phyloP scores from a whole-genome alignment of 2,797 vertebrate species.

The Diplodus sargus region DNA sequence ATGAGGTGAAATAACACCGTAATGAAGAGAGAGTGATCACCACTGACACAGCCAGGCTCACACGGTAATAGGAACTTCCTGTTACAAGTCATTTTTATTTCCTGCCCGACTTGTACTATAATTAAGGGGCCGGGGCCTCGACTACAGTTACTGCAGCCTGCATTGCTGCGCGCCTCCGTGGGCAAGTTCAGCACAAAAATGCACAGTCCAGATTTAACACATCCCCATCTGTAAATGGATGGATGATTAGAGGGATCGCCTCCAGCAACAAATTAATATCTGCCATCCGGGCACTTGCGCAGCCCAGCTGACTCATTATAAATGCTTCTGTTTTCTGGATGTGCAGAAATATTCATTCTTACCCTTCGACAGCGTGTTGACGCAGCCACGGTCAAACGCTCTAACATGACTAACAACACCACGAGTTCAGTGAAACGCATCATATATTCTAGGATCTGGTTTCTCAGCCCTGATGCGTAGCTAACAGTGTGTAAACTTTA shows the following conservation, averaged over 20 bases:
- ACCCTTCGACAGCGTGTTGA: conserved; percentile 24
- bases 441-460: not conserved
- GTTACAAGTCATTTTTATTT: conserved; percentile 78
- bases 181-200: conserved; percentile 39
- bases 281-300: conserved; percentile 31
- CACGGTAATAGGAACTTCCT: conserved; percentile 78
- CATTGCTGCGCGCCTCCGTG: conserved; percentile 31
- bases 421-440: conserved; percentile 16
- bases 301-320: conserved; percentile 40
- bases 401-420: conserved; percentile 10
- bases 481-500: not conserved
- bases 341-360: conserved; percentile 28
- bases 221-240: conserved; percentile 58
- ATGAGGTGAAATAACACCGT: conserved; percentile 72
- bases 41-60: conserved; percentile 68
- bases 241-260: conserved; percentile 63
- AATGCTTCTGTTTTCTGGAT: conserved; percentile 31
- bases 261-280: conserved; percentile 61
- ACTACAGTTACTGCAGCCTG: conserved; percentile 47
- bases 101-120: conserved; percentile 71
- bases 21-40: conserved; percentile 81
- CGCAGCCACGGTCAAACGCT: conserved; percentile 12
- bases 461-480: not conserved
- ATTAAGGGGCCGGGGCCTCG: conserved; percentile 70
- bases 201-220: conserved; percentile 57